Conservation (phyloP, 1,140 invertebrate species). For the Drosophila teissieri region DNA sequence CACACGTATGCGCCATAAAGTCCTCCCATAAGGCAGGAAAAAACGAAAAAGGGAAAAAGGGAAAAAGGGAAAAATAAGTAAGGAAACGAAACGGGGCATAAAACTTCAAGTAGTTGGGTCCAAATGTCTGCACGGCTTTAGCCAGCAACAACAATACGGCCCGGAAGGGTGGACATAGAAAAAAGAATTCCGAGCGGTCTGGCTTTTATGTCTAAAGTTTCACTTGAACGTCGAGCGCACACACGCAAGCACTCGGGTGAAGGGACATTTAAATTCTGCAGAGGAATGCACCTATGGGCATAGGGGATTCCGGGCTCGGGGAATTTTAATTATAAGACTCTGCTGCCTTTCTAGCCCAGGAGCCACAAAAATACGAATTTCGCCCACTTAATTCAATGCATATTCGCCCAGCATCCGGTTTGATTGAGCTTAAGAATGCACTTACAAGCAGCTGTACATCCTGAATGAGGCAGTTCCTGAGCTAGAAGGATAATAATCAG, state of each 20-base stretch:
- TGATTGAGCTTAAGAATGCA: constrained; percentile 43
- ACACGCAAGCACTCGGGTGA: constrained; percentile 4
- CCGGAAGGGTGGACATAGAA: constrained; percentile 29
- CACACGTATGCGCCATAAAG: constrained; percentile 73
- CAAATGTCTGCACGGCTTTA: constrained; percentile 69
- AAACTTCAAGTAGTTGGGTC: constrained; percentile 76
- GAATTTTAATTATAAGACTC: constrained; percentile 43
- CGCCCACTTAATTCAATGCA: constrained; percentile 31
- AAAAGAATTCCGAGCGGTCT: constrained; percentile 23
- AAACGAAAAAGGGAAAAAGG: constrained; percentile 19
- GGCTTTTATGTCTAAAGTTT: constrained; percentile 76
- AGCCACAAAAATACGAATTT: constrained; percentile 9
- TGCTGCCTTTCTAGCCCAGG: constrained; percentile 5
- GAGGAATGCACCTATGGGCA: constrained; percentile 17
- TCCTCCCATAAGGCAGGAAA: constrained; percentile 21
- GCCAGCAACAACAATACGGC: constrained; percentile 55
- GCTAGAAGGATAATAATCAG: constrained; percentile 25
- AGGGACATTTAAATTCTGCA: constrained; percentile 46
- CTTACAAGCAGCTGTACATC: constrained; percentile 13
- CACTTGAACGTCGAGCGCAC: constrained; percentile 33
- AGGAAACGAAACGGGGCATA: constrained; percentile 60
- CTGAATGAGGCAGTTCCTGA: constrained; percentile 18
- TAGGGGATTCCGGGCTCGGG: background rate
- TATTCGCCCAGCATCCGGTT: constrained; percentile 5
- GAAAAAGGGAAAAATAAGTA: constrained; percentile 26